Base-by-base conservation (phyloP, 2,888 invertebrate species). In the Lepidocyrtinus sp. region DNA sequence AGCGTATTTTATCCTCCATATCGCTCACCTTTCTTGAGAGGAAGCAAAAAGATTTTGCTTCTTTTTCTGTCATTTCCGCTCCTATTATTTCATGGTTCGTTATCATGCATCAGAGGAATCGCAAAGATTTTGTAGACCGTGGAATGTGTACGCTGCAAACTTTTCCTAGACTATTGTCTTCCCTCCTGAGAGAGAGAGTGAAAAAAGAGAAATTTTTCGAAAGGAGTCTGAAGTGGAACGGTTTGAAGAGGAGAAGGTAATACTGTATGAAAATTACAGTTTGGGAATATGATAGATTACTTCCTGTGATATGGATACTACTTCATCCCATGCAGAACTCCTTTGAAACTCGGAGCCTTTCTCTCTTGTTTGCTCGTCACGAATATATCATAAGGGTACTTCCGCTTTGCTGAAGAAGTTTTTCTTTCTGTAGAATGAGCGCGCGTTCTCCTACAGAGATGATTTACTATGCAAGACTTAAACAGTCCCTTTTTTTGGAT, bases 241-340 rank as follows among this genome's bases (percentile, higher is more conserved):
- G n/a, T n/a, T n/a, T n/a, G n/a, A 36, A 36, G 36, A 12, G 36
- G 36, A 36, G 36, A 36, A 36, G 36, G 36, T 36, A 36, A 5
- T 5, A 36, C n/a, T n/a, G n/a, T 36, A 5, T 36, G 36, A 12
- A 36, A 46, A 67, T 45, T n/a, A n/a, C n/a, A n/a, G n/a, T n/a
- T n/a, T 12, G 12, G 21, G 36, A 59, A 63, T n/a, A n/a, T 76
- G 76, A 76, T 76, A 76, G 76, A 76, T 76, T 64, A 50, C 70
- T 70, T 76, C 70, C 76, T 64, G 59, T 62, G 75, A 75, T 63
- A 76, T 76, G 76, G 76, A 70, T 55, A 70, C 76, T 76, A 21
- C 70, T 36, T 36, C 12, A 12, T n/a, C n/a, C n/a, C n/a, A n/a
- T n/a, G n/a, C n/a, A 36, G 36, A 50, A 63, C 46, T 36, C 70